phyloP scores from a whole-genome alignment of 2,797 vertebrate species.

The Spondyliosoma cantharus region DNA sequence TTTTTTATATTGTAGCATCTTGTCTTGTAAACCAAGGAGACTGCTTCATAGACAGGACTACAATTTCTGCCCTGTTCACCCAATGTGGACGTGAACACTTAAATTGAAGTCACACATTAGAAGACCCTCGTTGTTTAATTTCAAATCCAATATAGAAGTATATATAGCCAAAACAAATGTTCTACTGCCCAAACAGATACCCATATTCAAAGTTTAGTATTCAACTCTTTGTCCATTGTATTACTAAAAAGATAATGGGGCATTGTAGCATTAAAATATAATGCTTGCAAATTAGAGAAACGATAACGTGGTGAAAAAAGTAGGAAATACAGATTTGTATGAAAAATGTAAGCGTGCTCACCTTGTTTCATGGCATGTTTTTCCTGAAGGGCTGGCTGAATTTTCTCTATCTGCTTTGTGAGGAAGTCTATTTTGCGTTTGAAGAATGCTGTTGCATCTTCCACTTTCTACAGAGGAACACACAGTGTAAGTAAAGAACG shows the following conservation, averaged over 20 bases:
- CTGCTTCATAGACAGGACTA: not conserved
- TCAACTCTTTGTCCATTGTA: too few relatives aligned
- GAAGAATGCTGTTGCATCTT: constrained; percentile 90
- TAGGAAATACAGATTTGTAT: not conserved
- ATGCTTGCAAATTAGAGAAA: not conserved
- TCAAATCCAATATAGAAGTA: not conserved
- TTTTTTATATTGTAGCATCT: not conserved
- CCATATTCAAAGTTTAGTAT: too few relatives aligned
- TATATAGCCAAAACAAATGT: not conserved
- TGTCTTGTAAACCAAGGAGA: not conserved
- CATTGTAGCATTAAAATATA: not conserved
- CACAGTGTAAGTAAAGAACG: not conserved
- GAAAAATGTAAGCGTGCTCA: constrained; percentile 47
- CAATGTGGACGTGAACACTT: not conserved
- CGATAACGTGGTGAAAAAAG: not conserved
- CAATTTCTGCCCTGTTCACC: not conserved
- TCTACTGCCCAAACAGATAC: not conserved
- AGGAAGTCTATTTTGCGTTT: constrained; percentile 95
- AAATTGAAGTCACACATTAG: not conserved
- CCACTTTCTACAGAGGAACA: constrained; percentile 82
- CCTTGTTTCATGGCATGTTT: constrained; percentile 96
- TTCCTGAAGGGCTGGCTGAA: constrained; percentile 94
- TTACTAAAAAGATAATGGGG: too few relatives aligned
- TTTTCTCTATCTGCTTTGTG: constrained; percentile 96
- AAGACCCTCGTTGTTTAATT: not conserved